Conservation (phyloP, 1,140 invertebrate species). For the Drosophila miranda region DNA sequence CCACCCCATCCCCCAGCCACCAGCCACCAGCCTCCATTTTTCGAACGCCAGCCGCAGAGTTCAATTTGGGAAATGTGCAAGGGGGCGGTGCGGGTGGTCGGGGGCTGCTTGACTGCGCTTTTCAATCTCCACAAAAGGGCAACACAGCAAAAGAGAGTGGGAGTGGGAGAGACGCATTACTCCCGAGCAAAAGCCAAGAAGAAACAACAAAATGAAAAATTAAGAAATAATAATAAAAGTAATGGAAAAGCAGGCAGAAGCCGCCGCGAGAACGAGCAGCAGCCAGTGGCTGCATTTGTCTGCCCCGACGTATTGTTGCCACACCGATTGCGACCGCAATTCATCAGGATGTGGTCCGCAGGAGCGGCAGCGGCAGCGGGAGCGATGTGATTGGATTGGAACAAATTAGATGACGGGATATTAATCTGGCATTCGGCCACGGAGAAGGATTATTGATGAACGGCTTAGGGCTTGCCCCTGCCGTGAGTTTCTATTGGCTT, state of each 20-base stretch:
- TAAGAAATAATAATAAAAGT: conserved; percentile 67
- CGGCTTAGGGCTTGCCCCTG: not conserved
- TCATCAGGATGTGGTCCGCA: conserved; percentile 23
- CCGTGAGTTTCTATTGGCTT: too few species aligned
- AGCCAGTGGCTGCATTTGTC: conserved; percentile 28
- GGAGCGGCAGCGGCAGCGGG: too few species aligned
- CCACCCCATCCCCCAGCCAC: too few species aligned
- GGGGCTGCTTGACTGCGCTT: conserved; percentile 71
- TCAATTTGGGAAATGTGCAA: conserved; percentile 1
- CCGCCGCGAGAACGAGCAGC: too few species aligned
- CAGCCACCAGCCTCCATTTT: conserved; percentile 12
- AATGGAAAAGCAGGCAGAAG: conserved; percentile 34
- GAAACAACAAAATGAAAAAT: conserved; percentile 51
- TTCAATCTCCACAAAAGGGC: conserved; percentile 70
- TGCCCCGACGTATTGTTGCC: conserved; percentile 2
- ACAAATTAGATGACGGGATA: conserved; percentile 67
- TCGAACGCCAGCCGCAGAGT: conserved; percentile 1
- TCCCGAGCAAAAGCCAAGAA: not conserved
- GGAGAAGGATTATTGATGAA: conserved; percentile 18
- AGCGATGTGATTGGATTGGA: conserved; percentile 24
- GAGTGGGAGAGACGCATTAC: conserved; percentile 6
- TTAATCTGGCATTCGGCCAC: conserved; percentile 49
- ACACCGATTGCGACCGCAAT: conserved; percentile 25
- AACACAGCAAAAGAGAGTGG: conserved; percentile 9
- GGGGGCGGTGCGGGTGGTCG: conserved; percentile 6